Percentiles rank a stretch among this genome's conserved stretches.
Evolutionary conservation across 1,140 invertebrate species (phyloP).

Genomic region (Camponotus pennsylvanicus): DNA sequence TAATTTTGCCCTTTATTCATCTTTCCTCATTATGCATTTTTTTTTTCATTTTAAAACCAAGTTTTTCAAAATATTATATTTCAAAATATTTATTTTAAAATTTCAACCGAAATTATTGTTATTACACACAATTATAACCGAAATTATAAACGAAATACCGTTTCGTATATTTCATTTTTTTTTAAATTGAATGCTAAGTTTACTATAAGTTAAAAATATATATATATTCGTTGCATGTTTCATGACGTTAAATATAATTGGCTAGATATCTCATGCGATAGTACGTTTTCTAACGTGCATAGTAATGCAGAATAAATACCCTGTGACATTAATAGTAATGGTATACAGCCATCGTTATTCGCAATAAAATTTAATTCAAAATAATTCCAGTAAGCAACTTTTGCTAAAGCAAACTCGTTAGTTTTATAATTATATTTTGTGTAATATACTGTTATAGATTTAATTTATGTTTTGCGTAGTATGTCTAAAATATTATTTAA

Average conservation of each 20-base stretch:
- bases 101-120: no score
- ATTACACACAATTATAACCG: no score
- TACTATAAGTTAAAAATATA: constrained; percentile 5
- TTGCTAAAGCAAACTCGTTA: not conserved
- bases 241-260: constrained; percentile 4
- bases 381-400: not conserved
- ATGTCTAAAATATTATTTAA: not conserved
- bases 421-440: not conserved
- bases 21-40: no score
- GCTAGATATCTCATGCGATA: not conserved
- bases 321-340: not conserved
- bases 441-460: not conserved
- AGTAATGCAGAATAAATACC: not conserved
- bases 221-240: constrained; percentile 11
- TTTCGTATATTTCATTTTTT: no score
- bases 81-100: no score
- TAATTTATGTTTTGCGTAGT: not conserved
- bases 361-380: not conserved
- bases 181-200: no score
- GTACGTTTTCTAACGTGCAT: not conserved
- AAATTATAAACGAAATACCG: not conserved
- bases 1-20: no score
- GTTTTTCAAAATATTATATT: no score
- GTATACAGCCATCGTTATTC: not conserved
- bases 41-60: no score